Base-by-base conservation (phyloP, 2,113 vertebrate species). In the Labrus mixtus region DNA sequence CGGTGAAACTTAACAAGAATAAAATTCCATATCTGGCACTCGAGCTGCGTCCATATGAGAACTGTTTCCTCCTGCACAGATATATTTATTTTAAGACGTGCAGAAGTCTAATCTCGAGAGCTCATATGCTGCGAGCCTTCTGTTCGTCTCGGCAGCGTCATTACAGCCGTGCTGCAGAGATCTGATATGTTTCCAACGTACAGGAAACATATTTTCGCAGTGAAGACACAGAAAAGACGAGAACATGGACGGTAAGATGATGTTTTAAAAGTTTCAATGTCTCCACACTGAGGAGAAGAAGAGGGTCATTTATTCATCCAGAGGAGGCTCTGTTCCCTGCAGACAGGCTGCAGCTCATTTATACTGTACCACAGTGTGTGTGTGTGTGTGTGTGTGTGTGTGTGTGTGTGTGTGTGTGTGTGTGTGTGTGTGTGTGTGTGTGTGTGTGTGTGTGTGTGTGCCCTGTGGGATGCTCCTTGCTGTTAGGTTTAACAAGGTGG, bases 401-500 rank as follows among this genome's bases (percentile, higher is more conserved):
- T 22, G 29, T 33, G 25, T 25, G 25, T 25, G 25, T 25, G 25
- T 25, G 25, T 25, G 25, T 25, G 25, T 25, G 25, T 25, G 25
- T 25, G 25, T 25, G 25, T 25, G 25, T 25, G 25, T 25, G 25
- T 25, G 25, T 25, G 25, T 25, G 25, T 25, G 25, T 25, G 25
- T 25, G 25, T 25, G 25, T 25, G 25, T 25, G 25, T 25, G 25
- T 25, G 25, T 25, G 25, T 25, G 25, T 25, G 25, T 25, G 70
- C 46, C 68, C 76, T 60, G 55, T 53, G 70, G 78, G 51, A 54
- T 0, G 17, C 54, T 19, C 53, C 59, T 68, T 22, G 20, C 72
- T 74, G 79, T 70, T 88, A 39, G 3, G 8, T 80, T 75, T 81
- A 85, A 88, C 69, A 66, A 70, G 74, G 57, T 57, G 61, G 61